Base-by-base conservation (phyloP, 2,113 vertebrate genomes). In the Castor canadensis region DNA sequence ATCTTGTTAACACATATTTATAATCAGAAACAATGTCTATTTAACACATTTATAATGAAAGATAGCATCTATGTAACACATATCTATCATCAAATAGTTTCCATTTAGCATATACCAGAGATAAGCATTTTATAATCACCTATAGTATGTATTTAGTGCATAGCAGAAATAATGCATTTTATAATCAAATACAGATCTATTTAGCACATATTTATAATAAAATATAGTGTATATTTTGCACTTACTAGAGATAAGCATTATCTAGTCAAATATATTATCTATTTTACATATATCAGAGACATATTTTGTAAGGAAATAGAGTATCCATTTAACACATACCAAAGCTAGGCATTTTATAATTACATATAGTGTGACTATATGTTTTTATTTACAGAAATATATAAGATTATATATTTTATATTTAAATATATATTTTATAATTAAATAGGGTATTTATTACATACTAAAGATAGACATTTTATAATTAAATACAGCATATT, bases 401-500 rank as follows among this genome's bases (percentile, higher is more conserved):
- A n/a, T n/a, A n/a, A n/a, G n/a, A n/a, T n/a, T 35, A 38, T 20
- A 6, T 17, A 58, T 26, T 58, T 43, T 47, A 45, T 45, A 26
- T 73, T 60, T 19, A 47, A 60, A 26, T 47, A 28, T 0, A 47
- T 5, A 10, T 64, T 72, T 47, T 71, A 9, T 40, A 24, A 32
- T 56, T 13, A 35, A 8, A 47, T 32, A 9, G 1, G 3, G 22
- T 22, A 1, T 69, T 5, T 45, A 2, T 15, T 17, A 80, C 12
- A 40, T 11, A 24, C 54, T 28, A n/a, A 20, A 81, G 16, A 24
- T 32, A 6, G 30, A 62, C n/a, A 20, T n/a, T 47, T 45, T 58
- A 6, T 6, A 35, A 22, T 22, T 40, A 26, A 17, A 30, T 16
- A 20, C 35, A 1, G 3, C 1, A 16, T 1, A 8, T 47, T 47